Conservation (phyloP, 2,797 vertebrate species). For the Lagorchestes hirsutus region DNA sequence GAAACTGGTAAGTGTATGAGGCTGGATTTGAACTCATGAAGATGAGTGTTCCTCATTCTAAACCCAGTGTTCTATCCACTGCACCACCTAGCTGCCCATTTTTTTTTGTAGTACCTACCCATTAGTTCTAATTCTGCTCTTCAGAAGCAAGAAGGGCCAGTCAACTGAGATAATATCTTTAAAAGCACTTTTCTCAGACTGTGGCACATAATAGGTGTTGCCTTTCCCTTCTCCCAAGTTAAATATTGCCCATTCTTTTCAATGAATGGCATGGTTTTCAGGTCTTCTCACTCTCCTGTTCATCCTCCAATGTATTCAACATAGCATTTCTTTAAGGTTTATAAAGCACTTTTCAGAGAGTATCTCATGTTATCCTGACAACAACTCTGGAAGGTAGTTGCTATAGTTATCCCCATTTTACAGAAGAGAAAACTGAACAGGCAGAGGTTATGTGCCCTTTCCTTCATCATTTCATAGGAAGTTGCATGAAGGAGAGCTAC, state of each 20-base stretch:
- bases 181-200: too few relatives aligned
- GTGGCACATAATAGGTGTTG: too few relatives aligned
- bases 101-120: background rate
- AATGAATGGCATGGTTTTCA: background rate
- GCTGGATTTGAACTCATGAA: background rate
- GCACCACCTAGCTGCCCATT: background rate
- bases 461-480: background rate
- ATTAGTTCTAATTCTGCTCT: background rate
- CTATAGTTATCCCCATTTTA: background rate
- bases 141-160: too few relatives aligned
- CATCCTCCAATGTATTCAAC: background rate
- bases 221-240: background rate
- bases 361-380: background rate
- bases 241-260: background rate
- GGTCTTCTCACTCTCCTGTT: background rate
- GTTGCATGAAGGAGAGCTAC: background rate
- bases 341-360: background rate
- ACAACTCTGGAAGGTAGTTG: background rate
- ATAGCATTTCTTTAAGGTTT: background rate
- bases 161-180: too few relatives aligned
- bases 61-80: background rate
- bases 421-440: background rate
- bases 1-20: background rate
- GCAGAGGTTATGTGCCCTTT: background rate
- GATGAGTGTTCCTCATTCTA: background rate